A percentile compares a stretch with the other conserved stretches of the same genome.
Evolutionary conservation across 2,888 invertebrate genomes (phyloP).

Genomic region (Agapetus fuscipes): DNA sequence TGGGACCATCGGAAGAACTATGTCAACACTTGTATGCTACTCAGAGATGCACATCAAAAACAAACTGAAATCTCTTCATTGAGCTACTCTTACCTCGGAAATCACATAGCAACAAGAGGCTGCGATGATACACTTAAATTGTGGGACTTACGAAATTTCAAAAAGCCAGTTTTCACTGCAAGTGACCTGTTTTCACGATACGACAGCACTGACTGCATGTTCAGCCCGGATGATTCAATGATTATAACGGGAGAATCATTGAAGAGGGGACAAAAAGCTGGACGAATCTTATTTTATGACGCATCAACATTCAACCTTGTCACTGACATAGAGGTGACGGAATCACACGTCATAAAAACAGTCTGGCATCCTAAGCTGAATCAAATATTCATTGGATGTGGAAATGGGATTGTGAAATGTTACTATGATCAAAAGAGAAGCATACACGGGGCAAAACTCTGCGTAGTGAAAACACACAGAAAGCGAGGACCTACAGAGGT

Average conservation of each 20-base stretch:
- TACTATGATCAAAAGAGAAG: conserved; percentile 85
- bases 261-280: conserved; percentile 51
- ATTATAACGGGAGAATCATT: conserved; percentile 83
- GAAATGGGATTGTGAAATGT: conserved; percentile 81
- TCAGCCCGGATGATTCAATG: conserved; percentile 88
- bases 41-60: conserved; percentile 71
- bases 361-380: conserved; percentile 98
- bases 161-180: conserved; percentile 62
- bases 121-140: conserved; percentile 91
- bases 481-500: conserved; percentile 78
- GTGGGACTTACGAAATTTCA: conserved; percentile 86
- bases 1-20: conserved; percentile 93
- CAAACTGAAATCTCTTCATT: conserved; percentile 77
- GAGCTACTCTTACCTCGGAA: conserved; percentile 80
- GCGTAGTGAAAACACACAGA: conserved; percentile 70
- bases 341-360: conserved; percentile 78
- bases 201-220: conserved; percentile 70
- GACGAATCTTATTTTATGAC: conserved; percentile 71
- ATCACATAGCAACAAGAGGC: conserved; percentile 67
- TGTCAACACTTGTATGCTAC: conserved; percentile 73
- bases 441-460: conserved; percentile 82
- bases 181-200: conserved; percentile 71
- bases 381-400: conserved; percentile 88
- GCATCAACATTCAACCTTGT: conserved; percentile 65
- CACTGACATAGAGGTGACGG: conserved; percentile 64